These are phyloP conservation scores for Drosophila kambysellisi DNA, from an alignment of 2,888 invertebrate species.

Conservation along the genomic window DNA sequence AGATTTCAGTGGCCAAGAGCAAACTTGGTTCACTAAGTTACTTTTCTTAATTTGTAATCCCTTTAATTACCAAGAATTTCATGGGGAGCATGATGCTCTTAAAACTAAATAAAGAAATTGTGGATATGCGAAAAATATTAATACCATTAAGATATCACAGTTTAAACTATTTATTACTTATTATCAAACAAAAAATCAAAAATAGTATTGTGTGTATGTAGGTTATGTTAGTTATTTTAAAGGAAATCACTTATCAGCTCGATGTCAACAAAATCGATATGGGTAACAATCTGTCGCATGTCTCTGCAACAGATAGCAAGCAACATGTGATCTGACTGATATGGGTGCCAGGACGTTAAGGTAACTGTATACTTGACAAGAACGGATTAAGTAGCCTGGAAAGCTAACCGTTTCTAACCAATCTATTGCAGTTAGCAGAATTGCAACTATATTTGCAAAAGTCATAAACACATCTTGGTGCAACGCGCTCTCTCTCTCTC, in stretches of 20 bases:
- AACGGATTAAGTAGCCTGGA: not conserved
- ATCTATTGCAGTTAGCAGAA: not conserved
- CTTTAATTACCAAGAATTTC: not conserved
- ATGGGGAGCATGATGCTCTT: not conserved
- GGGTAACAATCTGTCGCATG: not conserved
- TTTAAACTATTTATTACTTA: not conserved
- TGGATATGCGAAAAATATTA: not conserved
- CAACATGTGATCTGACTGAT: not conserved
- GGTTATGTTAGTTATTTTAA: too few relatives aligned
- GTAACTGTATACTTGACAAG: not conserved
- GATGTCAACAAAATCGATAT: not conserved
- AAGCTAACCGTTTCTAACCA: not conserved
- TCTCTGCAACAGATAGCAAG: not conserved
- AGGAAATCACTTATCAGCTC: too few relatives aligned
- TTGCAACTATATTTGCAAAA: not conserved
- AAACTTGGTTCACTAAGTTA: conserved; percentile 12
- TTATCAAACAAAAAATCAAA: not conserved
- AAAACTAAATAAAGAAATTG: not conserved
- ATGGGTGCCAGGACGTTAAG: not conserved
- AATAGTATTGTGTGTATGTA: too few relatives aligned
- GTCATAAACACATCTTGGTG: not conserved
- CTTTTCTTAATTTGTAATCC: conserved; percentile 34
- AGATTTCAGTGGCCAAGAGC: conserved; percentile 13
- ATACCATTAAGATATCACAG: not conserved
- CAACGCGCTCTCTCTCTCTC: too few relatives aligned